Base-by-base conservation (phyloP, 2,797 vertebrate species). In the Leptatherina wallacei region DNA sequence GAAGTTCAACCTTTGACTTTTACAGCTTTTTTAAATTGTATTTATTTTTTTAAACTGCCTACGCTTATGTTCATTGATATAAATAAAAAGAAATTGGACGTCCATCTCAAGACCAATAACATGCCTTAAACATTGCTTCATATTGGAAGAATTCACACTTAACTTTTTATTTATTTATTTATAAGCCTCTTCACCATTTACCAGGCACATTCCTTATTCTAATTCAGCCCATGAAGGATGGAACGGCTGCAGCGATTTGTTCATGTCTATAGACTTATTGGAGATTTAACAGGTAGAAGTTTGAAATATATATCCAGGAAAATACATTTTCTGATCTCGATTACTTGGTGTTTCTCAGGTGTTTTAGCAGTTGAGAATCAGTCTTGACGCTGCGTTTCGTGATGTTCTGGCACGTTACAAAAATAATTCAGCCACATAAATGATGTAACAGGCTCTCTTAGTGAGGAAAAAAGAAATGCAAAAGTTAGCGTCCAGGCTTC, bases 221-320 rank as follows among this genome's bases (percentile, higher is more conserved):
- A 30, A 80, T 77, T 78, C 62, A 51, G 56, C 75, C 58, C 65
- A 40, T 83, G 65, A 84, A 76, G 64, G 70, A 72, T 70, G 54
- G 52, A 79, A 67, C 83, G 84, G 83, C 84, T 78, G 77, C 32
- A 52, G 1, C 36, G 62, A 71, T 79, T 82, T 82, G 33, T 52
- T 44, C 22, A 55, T 61, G 55, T 69, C 52, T 44, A 20, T 56
- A 3, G 57, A 58, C 65, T 44, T 54, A 67, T 58, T 32, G 20
- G 35, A 51, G 40, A 75, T 65, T 66, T 75, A 77, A 84, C 40
- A 75, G 55, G 51, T 67, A 58, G 54, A 42, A 62, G 11, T 74
- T 0, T 14, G 29, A 36, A 49, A 56, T 64, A 70, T 14, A 42
- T 42, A 54, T 73, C 4, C 16, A 55, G 49, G 40, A 33, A 75